Evolutionary conservation across 2,797 vertebrate species (phyloP).

Genomic region (Gallirallus australis): DNA sequence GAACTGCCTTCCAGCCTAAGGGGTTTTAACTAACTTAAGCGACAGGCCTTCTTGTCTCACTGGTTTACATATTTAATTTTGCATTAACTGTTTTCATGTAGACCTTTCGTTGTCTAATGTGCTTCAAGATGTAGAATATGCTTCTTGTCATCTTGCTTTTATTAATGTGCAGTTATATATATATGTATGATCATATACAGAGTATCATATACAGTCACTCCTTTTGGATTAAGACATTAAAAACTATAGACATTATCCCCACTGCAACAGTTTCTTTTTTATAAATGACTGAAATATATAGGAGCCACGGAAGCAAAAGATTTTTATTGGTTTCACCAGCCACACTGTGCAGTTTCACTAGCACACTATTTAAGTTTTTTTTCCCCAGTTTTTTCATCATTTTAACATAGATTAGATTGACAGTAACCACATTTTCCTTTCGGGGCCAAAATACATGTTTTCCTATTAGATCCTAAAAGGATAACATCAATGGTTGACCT

Average conservation of each 20-base stretch:
- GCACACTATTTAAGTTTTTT: not conserved
- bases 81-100: not conserved
- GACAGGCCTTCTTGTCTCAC: constrained; percentile 1
- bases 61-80: constrained; percentile 40
- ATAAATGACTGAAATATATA: not conserved
- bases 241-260: not conserved
- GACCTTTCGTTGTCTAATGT: not conserved
- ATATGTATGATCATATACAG: not conserved
- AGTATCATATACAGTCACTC: not conserved
- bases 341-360: not conserved
- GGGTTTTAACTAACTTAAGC: constrained; percentile 6
- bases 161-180: not conserved
- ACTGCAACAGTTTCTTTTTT: not conserved
- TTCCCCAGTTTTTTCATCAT: not conserved
- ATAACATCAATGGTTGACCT: constrained; percentile 51
- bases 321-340: not conserved
- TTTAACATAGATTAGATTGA: constrained; percentile 49
- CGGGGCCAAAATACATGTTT: constrained; percentile 19
- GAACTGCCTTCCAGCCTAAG: constrained; percentile 31
- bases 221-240: not conserved
- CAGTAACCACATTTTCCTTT: constrained; percentile 31
- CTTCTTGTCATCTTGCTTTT: not conserved
- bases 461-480: constrained; percentile 35
- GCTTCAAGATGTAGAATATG: not conserved
- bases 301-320: not conserved